Evolutionary conservation across 2,888 invertebrate species (phyloP), one percentile per base, ranked within the genome.

Genomic region (Cataglyphis cursor): DNA sequence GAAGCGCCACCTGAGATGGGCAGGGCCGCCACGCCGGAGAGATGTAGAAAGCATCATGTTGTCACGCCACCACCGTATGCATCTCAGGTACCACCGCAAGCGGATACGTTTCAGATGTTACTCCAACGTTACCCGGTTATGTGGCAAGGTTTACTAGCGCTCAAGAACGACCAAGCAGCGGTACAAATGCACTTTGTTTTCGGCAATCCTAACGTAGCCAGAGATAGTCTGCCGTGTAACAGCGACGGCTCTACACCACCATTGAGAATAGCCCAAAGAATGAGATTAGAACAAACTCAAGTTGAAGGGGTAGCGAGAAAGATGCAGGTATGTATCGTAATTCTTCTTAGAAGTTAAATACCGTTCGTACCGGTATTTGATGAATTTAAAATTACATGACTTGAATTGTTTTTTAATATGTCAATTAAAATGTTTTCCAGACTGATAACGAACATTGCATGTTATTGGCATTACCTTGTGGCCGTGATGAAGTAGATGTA

Each of bases 131-230:
- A 99, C 95, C 99, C 99, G 12, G 97, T 99, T 65, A 98, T 99
- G 97, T 99, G 99, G 99, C 99, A 99, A 95, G 99, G 99, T 0
- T 95, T 98, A 85, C 95, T 99, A 89, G 99, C 98, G 0, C 96
- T 99, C 89, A 99, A 99, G 96, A 99, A 99, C 95, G 99, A 99
- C 95, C 98, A 98, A 92, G 99, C 99, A 8, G 98, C 98, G 41
- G 99, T 99, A 65, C 99, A 99, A 96, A 99, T 99, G 99, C 99
- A 99, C 96, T 99, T 98, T 95, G 98, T 99, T 87, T 98, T 98
- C 92, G 99, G 99, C 82, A 99, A 98, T 96, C 97, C 98, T 12
- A 96, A 96, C 91, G 98, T 99, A 86, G 99, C 99, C 12, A 97
- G 97, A 88, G 97, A 97, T 92, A 98, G 99, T 85, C 96, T 99